Evolutionary conservation across 2,888 invertebrate species (phyloP).

Genomic region (Alsophila aescularia): DNA sequence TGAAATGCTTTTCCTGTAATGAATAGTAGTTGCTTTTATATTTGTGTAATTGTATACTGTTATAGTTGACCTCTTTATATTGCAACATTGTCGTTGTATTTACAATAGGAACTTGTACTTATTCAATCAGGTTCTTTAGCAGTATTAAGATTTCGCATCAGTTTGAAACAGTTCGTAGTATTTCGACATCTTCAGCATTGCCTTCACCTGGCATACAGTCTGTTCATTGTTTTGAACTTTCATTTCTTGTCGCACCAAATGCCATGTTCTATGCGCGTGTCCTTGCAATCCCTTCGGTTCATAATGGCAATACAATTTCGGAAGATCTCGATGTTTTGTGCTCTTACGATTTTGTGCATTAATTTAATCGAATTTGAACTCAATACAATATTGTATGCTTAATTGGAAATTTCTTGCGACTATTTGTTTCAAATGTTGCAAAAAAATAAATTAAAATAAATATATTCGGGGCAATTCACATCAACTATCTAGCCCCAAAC

Average conservation of each 20-base stretch:
- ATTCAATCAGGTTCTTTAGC: constrained; percentile 10
- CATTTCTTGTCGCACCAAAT: constrained; percentile 37
- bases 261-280: constrained; percentile 27
- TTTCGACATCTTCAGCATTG: constrained; percentile 27
- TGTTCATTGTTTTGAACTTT: constrained; percentile 34
- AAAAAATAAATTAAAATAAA: no score
- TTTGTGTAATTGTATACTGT: constrained; percentile 26
- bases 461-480: no score
- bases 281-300: constrained; percentile 33
- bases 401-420: constrained; percentile 13
- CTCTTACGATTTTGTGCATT: not conserved
- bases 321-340: not conserved
- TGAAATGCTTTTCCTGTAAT: constrained; percentile 31
- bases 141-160: constrained; percentile 13
- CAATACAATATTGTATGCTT: constrained; percentile 18
- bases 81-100: constrained; percentile 8
- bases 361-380: not conserved
- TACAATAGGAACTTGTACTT: not conserved
- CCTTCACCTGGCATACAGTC: constrained; percentile 26
- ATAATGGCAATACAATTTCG: constrained; percentile 15
- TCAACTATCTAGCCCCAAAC: no score
- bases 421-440: constrained; percentile 23
- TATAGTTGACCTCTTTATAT: constrained; percentile 20
- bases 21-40: constrained; percentile 30
- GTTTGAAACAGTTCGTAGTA: constrained; percentile 23